These are phyloP conservation scores for Zosterops hypoxanthus DNA, from an alignment of 2,113 vertebrate genomes.

Conservation along the genomic window DNA sequence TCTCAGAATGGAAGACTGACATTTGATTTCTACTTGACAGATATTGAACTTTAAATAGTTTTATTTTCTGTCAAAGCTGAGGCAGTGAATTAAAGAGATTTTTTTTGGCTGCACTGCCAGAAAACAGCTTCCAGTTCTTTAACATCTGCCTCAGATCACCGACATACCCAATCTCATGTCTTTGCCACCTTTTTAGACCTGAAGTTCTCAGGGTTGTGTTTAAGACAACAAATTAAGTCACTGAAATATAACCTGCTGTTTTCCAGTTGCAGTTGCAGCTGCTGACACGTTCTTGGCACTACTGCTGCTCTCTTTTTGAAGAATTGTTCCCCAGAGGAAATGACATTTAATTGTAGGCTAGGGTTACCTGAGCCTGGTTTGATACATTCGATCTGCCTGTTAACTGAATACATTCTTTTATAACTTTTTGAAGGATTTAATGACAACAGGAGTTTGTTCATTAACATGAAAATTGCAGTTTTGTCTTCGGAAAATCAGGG, in stretches of 20 bases:
- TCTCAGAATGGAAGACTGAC: constrained; percentile 44
- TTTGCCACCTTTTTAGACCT: constrained; percentile 1
- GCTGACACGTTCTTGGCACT: constrained; percentile 39
- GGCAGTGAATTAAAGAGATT: background rate
- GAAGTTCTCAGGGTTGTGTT: constrained; percentile 3
- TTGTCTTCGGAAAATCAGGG: constrained; percentile 32
- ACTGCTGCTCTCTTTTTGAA: constrained; percentile 1
- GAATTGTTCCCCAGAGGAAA: constrained; percentile 61
- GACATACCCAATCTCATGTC: background rate
- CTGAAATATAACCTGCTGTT: constrained; percentile 38
- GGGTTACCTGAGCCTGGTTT: constrained; percentile 41
- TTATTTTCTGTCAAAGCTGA: constrained; percentile 1
- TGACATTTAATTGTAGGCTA: constrained; percentile 58
- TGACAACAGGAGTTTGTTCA: constrained; percentile 24
- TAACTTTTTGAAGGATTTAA: constrained; percentile 24
- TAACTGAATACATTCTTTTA: constrained; percentile 33
- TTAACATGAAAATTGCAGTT: constrained; percentile 51
- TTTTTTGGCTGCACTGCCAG: background rate
- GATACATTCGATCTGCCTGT: constrained; percentile 21
- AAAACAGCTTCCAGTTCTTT: constrained; percentile 2
- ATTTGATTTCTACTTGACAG: constrained; percentile 52
- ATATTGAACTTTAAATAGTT: constrained; percentile 54
- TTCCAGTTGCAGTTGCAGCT: constrained; percentile 30
- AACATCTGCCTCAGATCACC: background rate
- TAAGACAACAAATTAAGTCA: constrained; percentile 60